Percentiles rank a stretch among this genome's conserved stretches.
These are phyloP conservation scores for Troides aeacus DNA, from an alignment of 2,888 invertebrate species.

Conservation along the genomic window DNA sequence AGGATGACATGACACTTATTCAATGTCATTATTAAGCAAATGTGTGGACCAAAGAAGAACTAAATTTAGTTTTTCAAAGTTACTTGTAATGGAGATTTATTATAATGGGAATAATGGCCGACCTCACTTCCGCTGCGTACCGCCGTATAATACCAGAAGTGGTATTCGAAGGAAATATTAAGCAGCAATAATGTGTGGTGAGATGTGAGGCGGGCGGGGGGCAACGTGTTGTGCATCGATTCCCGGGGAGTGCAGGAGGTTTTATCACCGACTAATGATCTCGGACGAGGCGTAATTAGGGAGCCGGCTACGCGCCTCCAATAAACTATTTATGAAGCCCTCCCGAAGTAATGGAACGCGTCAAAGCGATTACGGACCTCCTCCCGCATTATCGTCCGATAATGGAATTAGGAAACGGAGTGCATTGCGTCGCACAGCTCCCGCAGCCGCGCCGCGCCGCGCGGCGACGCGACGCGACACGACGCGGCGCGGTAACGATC, in stretches of 20 bases:
- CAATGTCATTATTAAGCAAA: background rate
- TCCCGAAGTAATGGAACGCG: slow-evolving; percentile 68
- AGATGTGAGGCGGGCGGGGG: background rate
- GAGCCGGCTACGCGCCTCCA: slow-evolving; percentile 61
- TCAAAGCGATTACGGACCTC: slow-evolving; percentile 56
- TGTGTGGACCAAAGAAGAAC: no score
- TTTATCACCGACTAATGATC: slow-evolving; percentile 75
- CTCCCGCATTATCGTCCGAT: slow-evolving; percentile 50
- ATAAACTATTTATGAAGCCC: slow-evolving; percentile 77
- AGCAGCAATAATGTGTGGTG: no score
- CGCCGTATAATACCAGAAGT: no score
- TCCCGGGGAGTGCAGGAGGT: slow-evolving; percentile 56
- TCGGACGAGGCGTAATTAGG: slow-evolving; percentile 66
- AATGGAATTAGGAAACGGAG: slow-evolving; percentile 46
- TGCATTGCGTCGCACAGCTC: slow-evolving; percentile 3
- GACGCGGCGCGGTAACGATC: background rate
- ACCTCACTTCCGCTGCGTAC: no score
- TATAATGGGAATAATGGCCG: no score
- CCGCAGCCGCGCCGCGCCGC: background rate
- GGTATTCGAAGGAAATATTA: no score
- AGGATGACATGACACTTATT: slow-evolving; percentile 3
- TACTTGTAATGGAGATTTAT: no score
- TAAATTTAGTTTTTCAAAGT: no score
- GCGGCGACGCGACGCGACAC: no score
- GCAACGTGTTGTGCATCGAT: slow-evolving; percentile 55